A percentile compares a stretch with the other conserved stretches of the same genome.
Conservation (phyloP, 2,888 invertebrate species). For the Meteorus colon region DNA sequence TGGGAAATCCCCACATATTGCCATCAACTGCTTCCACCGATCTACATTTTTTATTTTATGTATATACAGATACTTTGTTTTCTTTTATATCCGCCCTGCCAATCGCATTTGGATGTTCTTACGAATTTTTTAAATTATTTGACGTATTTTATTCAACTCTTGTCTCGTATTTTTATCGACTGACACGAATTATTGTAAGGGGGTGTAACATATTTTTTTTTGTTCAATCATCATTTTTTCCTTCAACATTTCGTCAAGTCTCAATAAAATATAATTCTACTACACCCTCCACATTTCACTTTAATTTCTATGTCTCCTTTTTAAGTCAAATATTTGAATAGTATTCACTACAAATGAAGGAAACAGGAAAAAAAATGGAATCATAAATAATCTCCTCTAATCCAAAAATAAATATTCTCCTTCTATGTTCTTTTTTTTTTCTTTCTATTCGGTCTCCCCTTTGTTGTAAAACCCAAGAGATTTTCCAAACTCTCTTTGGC, state of each 20-base stretch:
- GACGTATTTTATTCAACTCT: too few species aligned
- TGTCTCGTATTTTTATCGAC: too few species aligned
- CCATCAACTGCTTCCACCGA: constrained; percentile 49
- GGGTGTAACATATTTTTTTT: too few species aligned
- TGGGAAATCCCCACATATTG: constrained; percentile 58
- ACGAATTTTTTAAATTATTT: too few species aligned
- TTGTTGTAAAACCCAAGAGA: constrained; percentile 11
- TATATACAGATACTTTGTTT: background rate
- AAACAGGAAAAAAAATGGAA: background rate
- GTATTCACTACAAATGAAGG: background rate
- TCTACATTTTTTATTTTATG: constrained; percentile 24
- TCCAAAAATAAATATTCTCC: background rate
- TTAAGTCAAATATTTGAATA: too few species aligned
- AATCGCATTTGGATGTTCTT: too few species aligned
- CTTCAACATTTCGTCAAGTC: too few species aligned
- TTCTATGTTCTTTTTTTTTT: background rate
- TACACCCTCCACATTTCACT: too few species aligned
- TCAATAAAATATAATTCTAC: too few species aligned
- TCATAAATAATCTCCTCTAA: background rate
- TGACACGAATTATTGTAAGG: too few species aligned
- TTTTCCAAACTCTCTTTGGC: constrained; percentile 10
- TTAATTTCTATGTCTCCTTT: too few species aligned
- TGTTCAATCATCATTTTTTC: too few species aligned
- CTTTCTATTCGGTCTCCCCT: constrained; percentile 39
- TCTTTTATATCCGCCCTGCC: background rate